Base-by-base conservation (phyloP, 2,797 vertebrate genomes). In the Tangara arthus region DNA sequence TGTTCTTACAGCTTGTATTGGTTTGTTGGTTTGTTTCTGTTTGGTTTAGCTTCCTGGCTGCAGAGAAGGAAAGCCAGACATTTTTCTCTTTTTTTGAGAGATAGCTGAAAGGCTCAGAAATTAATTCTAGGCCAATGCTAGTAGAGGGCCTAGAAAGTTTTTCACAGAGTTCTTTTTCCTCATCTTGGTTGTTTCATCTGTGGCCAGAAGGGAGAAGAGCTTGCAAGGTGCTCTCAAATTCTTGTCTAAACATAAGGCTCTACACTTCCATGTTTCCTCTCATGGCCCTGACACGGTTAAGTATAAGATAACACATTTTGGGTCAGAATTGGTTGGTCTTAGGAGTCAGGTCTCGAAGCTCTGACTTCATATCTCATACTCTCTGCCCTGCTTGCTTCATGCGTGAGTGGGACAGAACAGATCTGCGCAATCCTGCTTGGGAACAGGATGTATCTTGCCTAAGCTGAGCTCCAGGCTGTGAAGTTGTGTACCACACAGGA, bases 401-500 rank as follows among this genome's bases (percentile, higher is more conserved):
- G 37, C 13, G 27, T 46, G 46, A 69, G n/a, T 17, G 46, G 21
- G 19, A n/a, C 42, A 56, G 12, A 47, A 20, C 8, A 46, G 52
- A 16, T 37, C 15, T 23, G 37, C 37, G 22, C 0, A 12, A 23
- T 24, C 35, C 30, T 78, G 15, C 52, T 49, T 3, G 12, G 60
- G 10, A 61, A 5, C 27, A 61, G 27, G 24, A 42, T 8, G 5
- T 9, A 0, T 50, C 9, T 55, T 27, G n/a, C 28, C 32, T n/a
- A 26, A 55, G 14, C 35, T 39, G 87, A 55, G 27, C 12, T 72
- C 26, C 44, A 21, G 37, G 26, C 21, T 71, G 6, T 4, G 34
- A 70, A 47, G 6, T 6, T 12, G 2, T 1, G 15, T 1, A 3
- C 12, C 35, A 39, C n/a, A 21, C 7, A 13, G 15, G 14, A 1